Base-by-base conservation (phyloP, 2,113 vertebrate genomes). In the Thamnophis sirtalis region DNA sequence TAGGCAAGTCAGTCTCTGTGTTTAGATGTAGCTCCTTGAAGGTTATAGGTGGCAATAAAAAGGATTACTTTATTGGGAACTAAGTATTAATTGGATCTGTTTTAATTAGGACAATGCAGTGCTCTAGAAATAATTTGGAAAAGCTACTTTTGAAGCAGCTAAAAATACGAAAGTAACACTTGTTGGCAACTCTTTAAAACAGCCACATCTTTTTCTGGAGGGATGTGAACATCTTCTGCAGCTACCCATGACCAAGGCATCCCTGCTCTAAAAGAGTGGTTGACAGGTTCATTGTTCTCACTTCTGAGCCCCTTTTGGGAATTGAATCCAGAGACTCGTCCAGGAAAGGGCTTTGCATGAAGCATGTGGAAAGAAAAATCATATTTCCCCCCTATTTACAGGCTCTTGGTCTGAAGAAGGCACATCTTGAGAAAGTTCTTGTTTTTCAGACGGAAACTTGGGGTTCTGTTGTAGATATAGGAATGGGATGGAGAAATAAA, bases 11-110 rank as follows among this genome's bases (percentile, higher is more conserved):
- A 7, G 4, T 2, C n/a, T 19, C 73, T 80, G 43, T 9, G 8
- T 97, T 97, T 95, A 93, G 97, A 93, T 95, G 93, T 97, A 93
- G 94, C 93, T 94, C 95, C 95, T 95, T 97, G 96, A 96, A 97
- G 33, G 33, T 96, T 97, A 96, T 97, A 97, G 96, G 96, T 96
- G 96, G 53, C 96, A 94, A 96, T 96, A 96, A 96, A 97, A 95
- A 95, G 95, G 94, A 55, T 38, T 84, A 95, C 94, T 97, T 97
- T 96, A 92, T 95, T 95, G 94, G 90, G 96, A 95, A 94, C 95
- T 95, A 96, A 95, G 96, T 96, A 93, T 97, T 96, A 91, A 96
- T 95, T 95, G 96, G 95, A 93, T n/a, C 15, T 0, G 73, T 91
- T 92, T 93, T 96, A 19, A 73, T 73, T 33, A 38, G 33, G 68